Evolutionary conservation across 2,113 vertebrate species (phyloP).

Genomic region (Labeo catla): DNA sequence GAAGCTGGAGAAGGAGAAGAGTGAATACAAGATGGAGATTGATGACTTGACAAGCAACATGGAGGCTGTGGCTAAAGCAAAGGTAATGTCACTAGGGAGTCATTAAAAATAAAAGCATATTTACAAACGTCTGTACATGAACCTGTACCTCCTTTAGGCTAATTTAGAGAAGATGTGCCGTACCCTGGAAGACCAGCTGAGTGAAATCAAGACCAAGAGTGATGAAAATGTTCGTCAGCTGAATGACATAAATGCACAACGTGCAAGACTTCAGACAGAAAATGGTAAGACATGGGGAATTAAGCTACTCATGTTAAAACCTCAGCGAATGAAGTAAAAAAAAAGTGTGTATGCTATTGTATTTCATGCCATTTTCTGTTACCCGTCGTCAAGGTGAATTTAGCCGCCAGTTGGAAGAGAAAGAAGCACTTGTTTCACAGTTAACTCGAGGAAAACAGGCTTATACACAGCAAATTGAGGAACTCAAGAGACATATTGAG

Average conservation of each 20-base stretch:
- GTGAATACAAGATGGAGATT: constrained; percentile 56
- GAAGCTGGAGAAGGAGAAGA: neutral
- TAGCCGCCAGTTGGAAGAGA: constrained; percentile 36
- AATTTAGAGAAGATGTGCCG: constrained; percentile 51
- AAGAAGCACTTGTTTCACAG: constrained; percentile 39
- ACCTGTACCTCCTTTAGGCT: too few relatives aligned
- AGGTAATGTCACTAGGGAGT: neutral
- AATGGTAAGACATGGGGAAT: constrained; percentile 46
- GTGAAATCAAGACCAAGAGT: constrained; percentile 78
- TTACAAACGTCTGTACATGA: too few relatives aligned
- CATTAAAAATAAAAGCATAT: neutral
- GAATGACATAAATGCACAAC: constrained; percentile 56
- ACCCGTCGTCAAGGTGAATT: constrained; percentile 37
- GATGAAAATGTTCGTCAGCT: constrained; percentile 67
- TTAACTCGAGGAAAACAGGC: constrained; percentile 33
- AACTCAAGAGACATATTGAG: constrained; percentile 46
- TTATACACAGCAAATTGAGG: constrained; percentile 42
- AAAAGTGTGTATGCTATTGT: too few relatives aligned
- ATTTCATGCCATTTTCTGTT: too few relatives aligned
- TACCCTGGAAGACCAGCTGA: constrained; percentile 71
- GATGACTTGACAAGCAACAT: constrained; percentile 60
- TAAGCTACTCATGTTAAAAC: too few relatives aligned
- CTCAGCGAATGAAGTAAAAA: too few relatives aligned
- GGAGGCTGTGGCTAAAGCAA: constrained; percentile 52
- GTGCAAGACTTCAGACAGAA: constrained; percentile 56